Conservation (phyloP, 2,113 vertebrate genomes). For the Oncorhynchus mykiss region DNA sequence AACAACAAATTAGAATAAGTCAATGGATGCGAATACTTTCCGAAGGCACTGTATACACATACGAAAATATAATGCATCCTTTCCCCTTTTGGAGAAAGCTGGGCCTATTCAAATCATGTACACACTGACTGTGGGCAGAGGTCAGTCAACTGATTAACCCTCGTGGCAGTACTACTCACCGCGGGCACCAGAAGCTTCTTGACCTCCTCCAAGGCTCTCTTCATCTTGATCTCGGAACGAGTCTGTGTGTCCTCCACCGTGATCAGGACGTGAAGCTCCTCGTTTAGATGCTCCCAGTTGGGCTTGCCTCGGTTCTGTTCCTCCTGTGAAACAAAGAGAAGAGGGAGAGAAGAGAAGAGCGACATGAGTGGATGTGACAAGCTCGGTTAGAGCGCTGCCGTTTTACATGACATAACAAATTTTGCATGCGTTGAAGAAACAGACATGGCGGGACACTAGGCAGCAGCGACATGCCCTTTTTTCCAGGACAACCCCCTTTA, state of each 20-base stretch:
- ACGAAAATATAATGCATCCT: too few species aligned
- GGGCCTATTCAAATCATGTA: too few species aligned
- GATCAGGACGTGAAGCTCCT: slow-evolving; percentile 82
- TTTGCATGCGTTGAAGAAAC: too few species aligned
- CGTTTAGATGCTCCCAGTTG: slow-evolving; percentile 84
- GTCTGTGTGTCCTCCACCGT: slow-evolving; percentile 81
- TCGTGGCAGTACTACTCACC: slow-evolving; percentile 64
- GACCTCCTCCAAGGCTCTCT: slow-evolving; percentile 80
- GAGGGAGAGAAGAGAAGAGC: slow-evolving; percentile 9
- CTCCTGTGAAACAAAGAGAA: slow-evolving; percentile 61
- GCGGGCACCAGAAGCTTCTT: slow-evolving; percentile 84
- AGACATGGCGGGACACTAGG: too few species aligned
- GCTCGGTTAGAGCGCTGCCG: slow-evolving; percentile 1
- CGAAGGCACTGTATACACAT: too few species aligned
- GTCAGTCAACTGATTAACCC: not conserved
- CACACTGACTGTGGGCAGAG: slow-evolving; percentile 33
- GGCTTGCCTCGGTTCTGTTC: slow-evolving; percentile 84
- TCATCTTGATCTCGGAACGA: slow-evolving; percentile 81
- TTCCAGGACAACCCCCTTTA: slow-evolving; percentile 58
- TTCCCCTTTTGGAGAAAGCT: too few species aligned
- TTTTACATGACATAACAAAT: not conserved
- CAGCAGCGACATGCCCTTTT: slow-evolving; percentile 32
- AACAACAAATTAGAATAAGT: too few species aligned
- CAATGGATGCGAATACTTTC: too few species aligned
- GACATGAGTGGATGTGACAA: slow-evolving; percentile 10